Conservation (phyloP, 2,797 vertebrate species). For the Rhabdophis nuchalis region DNA sequence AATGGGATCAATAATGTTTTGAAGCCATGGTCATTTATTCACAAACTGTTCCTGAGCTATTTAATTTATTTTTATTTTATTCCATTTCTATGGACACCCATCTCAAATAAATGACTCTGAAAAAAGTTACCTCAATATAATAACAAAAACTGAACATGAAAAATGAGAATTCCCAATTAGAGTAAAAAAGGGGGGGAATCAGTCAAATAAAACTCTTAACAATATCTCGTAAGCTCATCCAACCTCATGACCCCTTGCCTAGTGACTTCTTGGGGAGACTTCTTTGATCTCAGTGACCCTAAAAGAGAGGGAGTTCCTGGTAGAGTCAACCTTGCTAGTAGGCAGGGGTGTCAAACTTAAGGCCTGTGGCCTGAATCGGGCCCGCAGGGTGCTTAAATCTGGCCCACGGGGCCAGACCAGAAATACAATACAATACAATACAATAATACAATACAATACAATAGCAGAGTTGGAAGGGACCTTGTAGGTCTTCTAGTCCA, state of each 20-base stretch:
- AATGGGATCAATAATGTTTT: not conserved
- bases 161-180: not conserved
- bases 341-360: too few species aligned
- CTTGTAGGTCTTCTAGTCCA: too few species aligned
- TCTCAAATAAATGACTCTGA: not conserved
- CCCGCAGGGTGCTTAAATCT: too few species aligned
- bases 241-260: not conserved
- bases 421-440: too few species aligned
- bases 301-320: not conserved
- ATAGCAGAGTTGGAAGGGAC: too few species aligned
- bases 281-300: not conserved
- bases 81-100: not conserved
- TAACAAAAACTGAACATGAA: not conserved
- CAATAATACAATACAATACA: too few species aligned
- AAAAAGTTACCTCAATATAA: not conserved
- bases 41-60: not conserved
- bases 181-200: not conserved
- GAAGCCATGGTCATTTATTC: not conserved
- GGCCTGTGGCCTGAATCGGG: too few species aligned
- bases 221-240: not conserved
- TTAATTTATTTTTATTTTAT: not conserved
- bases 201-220: not conserved
- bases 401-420: too few species aligned
- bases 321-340: not conserved
- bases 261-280: not conserved